Conservation (phyloP, 2,888 invertebrate genomes). For the Platycnemis pennipes region DNA sequence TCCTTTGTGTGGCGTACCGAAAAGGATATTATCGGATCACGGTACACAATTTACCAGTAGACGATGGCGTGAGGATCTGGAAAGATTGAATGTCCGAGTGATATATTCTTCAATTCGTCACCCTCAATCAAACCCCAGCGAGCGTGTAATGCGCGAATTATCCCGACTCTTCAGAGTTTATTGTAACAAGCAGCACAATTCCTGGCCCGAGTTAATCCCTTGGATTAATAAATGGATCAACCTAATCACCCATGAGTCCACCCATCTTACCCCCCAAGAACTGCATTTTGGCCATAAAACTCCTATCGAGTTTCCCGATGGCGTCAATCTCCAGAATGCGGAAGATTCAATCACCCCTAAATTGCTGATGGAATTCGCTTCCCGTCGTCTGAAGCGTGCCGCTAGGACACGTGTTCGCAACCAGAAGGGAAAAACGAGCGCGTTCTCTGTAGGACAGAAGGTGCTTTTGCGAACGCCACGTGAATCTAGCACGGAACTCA, state of each 20-base stretch:
- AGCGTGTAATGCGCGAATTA: constrained; percentile 32
- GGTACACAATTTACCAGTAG: constrained; percentile 32
- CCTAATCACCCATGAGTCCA: background rate
- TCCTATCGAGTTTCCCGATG: background rate
- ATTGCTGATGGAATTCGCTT: background rate
- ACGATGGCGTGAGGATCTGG: background rate
- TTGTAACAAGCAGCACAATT: background rate
- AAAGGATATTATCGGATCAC: background rate
- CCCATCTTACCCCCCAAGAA: background rate
- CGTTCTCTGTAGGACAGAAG: too few relatives aligned
- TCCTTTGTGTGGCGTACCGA: background rate
- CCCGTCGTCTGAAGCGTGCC: background rate
- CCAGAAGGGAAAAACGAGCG: too few relatives aligned
- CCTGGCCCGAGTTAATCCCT: constrained; percentile 2
- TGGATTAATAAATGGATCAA: constrained; percentile 3
- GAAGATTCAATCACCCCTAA: background rate
- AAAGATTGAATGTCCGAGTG: background rate
- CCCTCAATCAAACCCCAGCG: constrained; percentile 2
- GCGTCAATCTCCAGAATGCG: background rate
- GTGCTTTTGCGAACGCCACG: too few relatives aligned
- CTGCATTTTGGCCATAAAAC: background rate
- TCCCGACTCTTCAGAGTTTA: constrained; percentile 3
- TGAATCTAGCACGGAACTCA: too few relatives aligned
- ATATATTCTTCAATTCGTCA: constrained; percentile 37
- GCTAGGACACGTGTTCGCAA: background rate